Percentiles rank a stretch among this genome's conserved stretches.
These are phyloP conservation scores for Lasioglossum morio DNA, from an alignment of 2,888 invertebrate genomes.

Conservation along the genomic window DNA sequence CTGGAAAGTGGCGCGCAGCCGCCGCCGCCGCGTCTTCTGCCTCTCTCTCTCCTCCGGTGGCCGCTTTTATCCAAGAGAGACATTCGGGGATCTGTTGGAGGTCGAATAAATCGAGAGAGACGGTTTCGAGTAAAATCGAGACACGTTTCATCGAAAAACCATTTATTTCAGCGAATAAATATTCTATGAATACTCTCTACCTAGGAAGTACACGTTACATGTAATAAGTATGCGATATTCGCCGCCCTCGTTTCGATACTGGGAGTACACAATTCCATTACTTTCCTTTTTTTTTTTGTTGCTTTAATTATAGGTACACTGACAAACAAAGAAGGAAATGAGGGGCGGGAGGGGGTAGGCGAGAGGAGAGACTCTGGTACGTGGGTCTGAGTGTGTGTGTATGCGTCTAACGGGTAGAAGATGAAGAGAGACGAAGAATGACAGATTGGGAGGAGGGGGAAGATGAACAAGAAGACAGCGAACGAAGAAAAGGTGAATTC, in stretches of 20 bases:
- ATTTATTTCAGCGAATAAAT: slow-evolving; percentile 83
- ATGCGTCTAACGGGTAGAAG: not conserved
- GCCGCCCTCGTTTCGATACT: slow-evolving; percentile 76
- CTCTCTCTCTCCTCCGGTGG: not conserved
- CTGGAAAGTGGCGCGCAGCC: not conserved
- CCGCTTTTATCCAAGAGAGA: not conserved
- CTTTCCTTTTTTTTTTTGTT: slow-evolving; percentile 68
- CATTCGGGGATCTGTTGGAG: not conserved
- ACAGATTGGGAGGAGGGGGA: not conserved
- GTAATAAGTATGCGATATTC: slow-evolving; percentile 76
- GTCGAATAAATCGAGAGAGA: not conserved
- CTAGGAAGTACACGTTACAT: slow-evolving; percentile 82
- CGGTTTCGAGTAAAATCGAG: slow-evolving; percentile 30
- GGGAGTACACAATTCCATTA: slow-evolving; percentile 78
- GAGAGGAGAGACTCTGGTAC: slow-evolving; percentile 2
- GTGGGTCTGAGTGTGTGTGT: not conserved
- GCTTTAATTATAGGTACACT: slow-evolving; percentile 71
- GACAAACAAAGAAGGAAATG: slow-evolving; percentile 71
- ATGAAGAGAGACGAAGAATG: not conserved
- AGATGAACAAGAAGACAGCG: not conserved
- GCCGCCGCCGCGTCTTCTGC: no score
- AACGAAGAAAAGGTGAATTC: not conserved
- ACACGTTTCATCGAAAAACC: slow-evolving; percentile 78
- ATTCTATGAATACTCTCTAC: slow-evolving; percentile 82
- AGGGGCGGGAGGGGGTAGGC: no score